phyloP scores from a whole-genome alignment of 1,140 invertebrate species.

The Aphis craccivora region DNA sequence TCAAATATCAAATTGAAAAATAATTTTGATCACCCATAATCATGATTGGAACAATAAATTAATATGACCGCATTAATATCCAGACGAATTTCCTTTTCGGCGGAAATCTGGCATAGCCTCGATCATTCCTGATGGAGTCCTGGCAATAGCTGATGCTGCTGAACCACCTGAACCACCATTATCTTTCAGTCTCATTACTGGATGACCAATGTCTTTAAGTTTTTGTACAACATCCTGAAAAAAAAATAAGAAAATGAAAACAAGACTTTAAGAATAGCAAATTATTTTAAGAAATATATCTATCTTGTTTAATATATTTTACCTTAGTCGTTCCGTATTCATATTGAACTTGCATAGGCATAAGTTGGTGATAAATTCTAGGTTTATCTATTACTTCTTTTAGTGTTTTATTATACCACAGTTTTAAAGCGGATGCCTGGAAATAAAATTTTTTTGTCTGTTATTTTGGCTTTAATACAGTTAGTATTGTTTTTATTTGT shows the following conservation, averaged over 20 bases:
- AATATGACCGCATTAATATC: conserved; percentile 40
- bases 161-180: conserved; percentile 38
- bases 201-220: conserved; percentile 55
- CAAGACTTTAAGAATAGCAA: not conserved
- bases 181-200: conserved; percentile 1
- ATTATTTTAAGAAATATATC: not conserved
- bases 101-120: conserved; percentile 59
- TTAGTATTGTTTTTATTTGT: not conserved
- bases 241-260: not conserved
- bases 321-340: conserved; percentile 80
- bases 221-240: not conserved
- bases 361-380: conserved; percentile 91
- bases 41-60: not conserved
- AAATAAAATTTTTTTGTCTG: conserved; percentile 49
- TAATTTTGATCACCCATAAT: not conserved
- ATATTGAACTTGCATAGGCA: conserved; percentile 81
- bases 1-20: not conserved
- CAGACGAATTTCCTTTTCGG: conserved; percentile 58
- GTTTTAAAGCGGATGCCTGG: conserved; percentile 77
- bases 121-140: not conserved
- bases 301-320: conserved; percentile 45
- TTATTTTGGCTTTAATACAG: not conserved
- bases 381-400: conserved; percentile 88
- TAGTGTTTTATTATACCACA: conserved; percentile 86
- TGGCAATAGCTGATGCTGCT: conserved; percentile 58